Conservation (phyloP, 2,113 vertebrate genomes). For the Nyctibius bracteatus region DNA sequence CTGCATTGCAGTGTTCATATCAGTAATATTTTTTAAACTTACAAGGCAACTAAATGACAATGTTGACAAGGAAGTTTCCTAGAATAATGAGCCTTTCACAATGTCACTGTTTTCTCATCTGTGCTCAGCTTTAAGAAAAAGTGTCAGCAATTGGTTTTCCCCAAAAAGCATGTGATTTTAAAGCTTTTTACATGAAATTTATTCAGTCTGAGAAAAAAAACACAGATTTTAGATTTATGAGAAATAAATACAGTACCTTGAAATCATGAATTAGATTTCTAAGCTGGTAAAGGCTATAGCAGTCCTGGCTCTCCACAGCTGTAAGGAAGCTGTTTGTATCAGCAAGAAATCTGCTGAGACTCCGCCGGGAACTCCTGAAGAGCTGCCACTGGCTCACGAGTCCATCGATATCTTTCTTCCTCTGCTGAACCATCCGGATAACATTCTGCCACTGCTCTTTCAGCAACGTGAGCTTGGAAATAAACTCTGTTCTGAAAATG, state of each 20-base stretch:
- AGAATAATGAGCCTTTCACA: not conserved
- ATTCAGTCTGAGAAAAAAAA: not conserved
- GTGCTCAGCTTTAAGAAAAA: not conserved
- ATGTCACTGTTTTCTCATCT: not conserved
- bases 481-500: conserved; percentile 80
- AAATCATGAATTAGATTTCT: conserved; percentile 74
- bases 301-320: conserved; percentile 67
- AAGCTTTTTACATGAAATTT: not conserved
- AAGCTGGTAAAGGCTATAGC: conserved; percentile 74
- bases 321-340: conserved; percentile 69
- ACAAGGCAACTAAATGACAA: not conserved
- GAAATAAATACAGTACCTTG: conserved; percentile 71
- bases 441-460: conserved; percentile 85
- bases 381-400: conserved; percentile 80
- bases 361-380: conserved; percentile 74
- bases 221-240: not conserved
- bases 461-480: conserved; percentile 82
- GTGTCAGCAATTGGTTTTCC: not conserved
- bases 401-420: conserved; percentile 73
- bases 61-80: not conserved
- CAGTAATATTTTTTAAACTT: not conserved
- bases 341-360: conserved; percentile 75
- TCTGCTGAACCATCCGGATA: conserved; percentile 71
- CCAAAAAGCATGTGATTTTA: not conserved
- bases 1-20: not conserved